Evolutionary conservation across 2,797 vertebrate species (phyloP).

Genomic region (Crenichthys baileyi): DNA sequence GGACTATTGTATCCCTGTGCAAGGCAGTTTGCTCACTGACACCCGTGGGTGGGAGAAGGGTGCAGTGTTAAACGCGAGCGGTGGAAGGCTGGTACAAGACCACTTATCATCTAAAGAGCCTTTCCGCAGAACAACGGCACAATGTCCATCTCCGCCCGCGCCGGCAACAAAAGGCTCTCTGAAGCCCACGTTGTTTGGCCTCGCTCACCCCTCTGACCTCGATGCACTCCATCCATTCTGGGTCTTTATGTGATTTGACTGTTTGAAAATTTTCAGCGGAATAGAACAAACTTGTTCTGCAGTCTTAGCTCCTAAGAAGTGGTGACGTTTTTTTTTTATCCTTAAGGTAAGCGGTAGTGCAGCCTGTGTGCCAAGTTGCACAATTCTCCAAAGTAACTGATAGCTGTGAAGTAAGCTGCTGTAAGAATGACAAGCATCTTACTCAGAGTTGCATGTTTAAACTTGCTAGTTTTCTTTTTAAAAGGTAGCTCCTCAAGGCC

Average conservation of each 20-base stretch:
- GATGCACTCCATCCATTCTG: slow-evolving; percentile 27
- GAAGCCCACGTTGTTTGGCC: slow-evolving; percentile 48
- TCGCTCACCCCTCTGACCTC: slow-evolving; percentile 57
- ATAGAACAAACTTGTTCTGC: background rate
- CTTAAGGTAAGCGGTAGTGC: background rate
- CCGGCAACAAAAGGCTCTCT: slow-evolving; percentile 59
- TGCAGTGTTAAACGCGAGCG: slow-evolving; percentile 48
- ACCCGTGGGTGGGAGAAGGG: slow-evolving; percentile 43
- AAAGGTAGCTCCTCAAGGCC: no score
- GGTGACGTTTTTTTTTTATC: background rate
- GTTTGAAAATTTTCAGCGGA: background rate
- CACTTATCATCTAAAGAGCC: slow-evolving; percentile 44
- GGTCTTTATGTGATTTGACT: slow-evolving; percentile 12
- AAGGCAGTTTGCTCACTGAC: slow-evolving; percentile 56
- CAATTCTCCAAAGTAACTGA: background rate
- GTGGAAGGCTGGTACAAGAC: slow-evolving; percentile 74
- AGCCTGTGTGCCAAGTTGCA: background rate
- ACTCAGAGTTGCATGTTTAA: background rate
- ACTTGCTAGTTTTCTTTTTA: background rate
- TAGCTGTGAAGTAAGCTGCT: background rate
- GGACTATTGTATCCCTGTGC: slow-evolving; percentile 57
- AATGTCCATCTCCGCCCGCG: slow-evolving; percentile 54
- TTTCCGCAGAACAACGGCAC: slow-evolving; percentile 45
- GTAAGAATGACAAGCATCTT: background rate
- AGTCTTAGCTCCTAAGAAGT: background rate